phyloP scores from a whole-genome alignment of 2,113 vertebrate genomes.

The Camelus bactrianus region DNA sequence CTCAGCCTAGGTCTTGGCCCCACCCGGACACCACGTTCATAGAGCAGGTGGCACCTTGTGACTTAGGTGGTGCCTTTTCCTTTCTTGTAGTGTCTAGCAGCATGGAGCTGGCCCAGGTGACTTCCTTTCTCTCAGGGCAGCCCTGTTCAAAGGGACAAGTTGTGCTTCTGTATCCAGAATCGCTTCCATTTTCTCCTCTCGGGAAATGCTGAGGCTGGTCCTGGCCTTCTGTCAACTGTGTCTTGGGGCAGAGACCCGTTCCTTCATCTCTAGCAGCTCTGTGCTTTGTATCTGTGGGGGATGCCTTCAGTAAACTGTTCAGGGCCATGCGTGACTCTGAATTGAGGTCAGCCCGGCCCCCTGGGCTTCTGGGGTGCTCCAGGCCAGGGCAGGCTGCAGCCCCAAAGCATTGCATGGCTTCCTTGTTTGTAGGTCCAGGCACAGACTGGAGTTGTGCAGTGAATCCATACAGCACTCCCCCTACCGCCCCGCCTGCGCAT shows the following conservation, averaged over 20 bases:
- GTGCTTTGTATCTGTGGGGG: not conserved
- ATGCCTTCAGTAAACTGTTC: not conserved
- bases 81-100: not conserved
- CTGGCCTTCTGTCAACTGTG: not conserved
- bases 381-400: not conserved
- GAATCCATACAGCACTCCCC: not conserved
- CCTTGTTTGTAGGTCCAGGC: not conserved
- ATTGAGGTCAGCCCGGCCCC: not conserved
- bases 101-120: not conserved
- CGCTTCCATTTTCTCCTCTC: not conserved
- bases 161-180: not conserved
- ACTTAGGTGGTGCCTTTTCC: not conserved
- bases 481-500: too few relatives aligned
- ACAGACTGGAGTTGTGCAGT: not conserved
- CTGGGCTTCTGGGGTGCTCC: not conserved
- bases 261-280: not conserved
- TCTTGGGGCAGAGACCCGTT: not conserved
- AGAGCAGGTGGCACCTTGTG: not conserved
- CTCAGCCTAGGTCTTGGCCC: not conserved
- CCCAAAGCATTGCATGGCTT: not conserved
- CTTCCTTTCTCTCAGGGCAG: not conserved
- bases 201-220: not conserved
- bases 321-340: not conserved
- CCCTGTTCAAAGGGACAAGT: not conserved
- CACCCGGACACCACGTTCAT: not conserved